Percentiles rank a stretch among this genome's conserved stretches.
Evolutionary conservation across 2,113 vertebrate genomes (phyloP).

Genomic region (Nothoprocta perdicaria): DNA sequence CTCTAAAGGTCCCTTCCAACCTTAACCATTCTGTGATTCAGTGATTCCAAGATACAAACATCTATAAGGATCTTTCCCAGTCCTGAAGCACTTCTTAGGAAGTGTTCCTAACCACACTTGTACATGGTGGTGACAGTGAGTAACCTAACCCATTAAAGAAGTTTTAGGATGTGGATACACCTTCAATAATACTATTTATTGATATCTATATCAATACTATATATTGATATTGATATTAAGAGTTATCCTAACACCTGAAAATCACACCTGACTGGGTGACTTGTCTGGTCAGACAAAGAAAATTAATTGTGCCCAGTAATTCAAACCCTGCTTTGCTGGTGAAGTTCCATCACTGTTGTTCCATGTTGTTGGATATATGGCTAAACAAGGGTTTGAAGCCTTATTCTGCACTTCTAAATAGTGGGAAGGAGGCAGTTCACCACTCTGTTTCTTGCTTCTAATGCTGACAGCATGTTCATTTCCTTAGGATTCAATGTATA

Average conservation of each 20-base stretch:
- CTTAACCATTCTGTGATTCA: too few species aligned
- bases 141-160: not conserved
- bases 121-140: not conserved
- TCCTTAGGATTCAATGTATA: not conserved
- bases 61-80: not conserved
- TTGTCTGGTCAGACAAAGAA: not conserved
- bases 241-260: not conserved
- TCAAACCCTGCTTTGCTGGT: not conserved
- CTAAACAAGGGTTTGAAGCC: not conserved
- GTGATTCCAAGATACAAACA: not conserved
- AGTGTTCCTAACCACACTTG: not conserved
- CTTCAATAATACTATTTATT: not conserved
- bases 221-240: not conserved
- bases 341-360: too few species aligned
- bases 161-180: not conserved
- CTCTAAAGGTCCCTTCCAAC: too few species aligned
- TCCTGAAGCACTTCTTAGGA: not conserved
- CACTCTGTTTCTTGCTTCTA: not conserved
- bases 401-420: not conserved
- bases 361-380: not conserved
- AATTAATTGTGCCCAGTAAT: not conserved
- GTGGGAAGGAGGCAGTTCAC: not conserved
- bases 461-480: rapidly evolving
- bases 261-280: not conserved
- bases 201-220: rapidly evolving